Evolutionary conservation across 2,113 vertebrate species (phyloP).

Genomic region (Poecilia latipinna): DNA sequence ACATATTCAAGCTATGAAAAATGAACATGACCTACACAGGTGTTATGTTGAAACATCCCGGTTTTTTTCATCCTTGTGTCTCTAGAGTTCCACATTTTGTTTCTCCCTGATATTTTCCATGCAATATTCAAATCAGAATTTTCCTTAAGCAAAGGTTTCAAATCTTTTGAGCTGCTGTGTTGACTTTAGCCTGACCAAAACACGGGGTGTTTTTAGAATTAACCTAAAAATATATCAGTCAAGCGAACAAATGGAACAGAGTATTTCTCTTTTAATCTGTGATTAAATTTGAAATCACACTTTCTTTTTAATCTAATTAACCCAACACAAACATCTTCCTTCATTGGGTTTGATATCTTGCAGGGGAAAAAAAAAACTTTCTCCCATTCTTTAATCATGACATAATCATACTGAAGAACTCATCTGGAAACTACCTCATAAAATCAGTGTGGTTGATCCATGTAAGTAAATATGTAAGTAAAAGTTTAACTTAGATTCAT

Average conservation of each 20-base stretch:
- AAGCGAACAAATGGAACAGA: background rate
- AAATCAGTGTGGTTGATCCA: background rate
- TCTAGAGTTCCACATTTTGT: background rate
- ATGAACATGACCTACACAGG: slow-evolving; percentile 3
- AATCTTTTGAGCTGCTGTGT: background rate
- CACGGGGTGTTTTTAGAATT: background rate
- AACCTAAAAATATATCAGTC: background rate
- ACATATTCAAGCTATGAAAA: background rate
- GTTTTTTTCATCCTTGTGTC: background rate
- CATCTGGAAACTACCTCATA: background rate
- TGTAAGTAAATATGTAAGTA: background rate
- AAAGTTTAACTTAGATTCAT: background rate
- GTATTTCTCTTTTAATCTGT: background rate
- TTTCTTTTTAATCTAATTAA: background rate
- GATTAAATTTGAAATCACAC: background rate
- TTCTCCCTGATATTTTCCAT: too few relatives aligned
- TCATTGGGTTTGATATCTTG: too few relatives aligned
- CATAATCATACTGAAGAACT: background rate
- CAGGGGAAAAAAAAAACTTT: too few relatives aligned
- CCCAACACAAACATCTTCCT: background rate
- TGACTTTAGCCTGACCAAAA: background rate
- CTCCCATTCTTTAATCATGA: too few relatives aligned
- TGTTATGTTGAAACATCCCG: background rate
- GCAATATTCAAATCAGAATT: background rate
- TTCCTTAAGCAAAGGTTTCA: background rate